Conservation (phyloP, 2,888 invertebrate species). For the Lucinisca nassula region DNA sequence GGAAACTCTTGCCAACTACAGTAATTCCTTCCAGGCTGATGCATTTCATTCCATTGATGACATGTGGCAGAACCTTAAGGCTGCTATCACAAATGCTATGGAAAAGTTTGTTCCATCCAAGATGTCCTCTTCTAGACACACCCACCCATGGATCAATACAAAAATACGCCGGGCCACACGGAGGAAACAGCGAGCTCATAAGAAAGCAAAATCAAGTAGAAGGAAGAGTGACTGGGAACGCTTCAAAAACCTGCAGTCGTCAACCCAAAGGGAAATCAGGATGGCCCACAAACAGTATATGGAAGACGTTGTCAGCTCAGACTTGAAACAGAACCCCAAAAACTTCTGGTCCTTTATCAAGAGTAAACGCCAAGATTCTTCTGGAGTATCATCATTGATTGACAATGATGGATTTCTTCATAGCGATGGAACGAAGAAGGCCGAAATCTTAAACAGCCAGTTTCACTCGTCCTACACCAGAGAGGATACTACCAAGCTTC, state of each 20-base stretch:
- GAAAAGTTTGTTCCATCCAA: no score
- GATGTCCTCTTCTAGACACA: no score
- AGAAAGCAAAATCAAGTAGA: neutral
- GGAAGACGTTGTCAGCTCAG: neutral
- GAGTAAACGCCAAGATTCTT: constrained; percentile 8
- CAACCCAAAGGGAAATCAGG: neutral
- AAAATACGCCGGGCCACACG: neutral
- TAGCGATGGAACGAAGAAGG: constrained; percentile 3
- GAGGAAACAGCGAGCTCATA: neutral
- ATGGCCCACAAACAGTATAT: neutral
- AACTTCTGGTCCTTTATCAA: constrained; percentile 35
- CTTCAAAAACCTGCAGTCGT: neutral
- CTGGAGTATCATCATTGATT: neutral
- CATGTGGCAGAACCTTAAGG: no score
- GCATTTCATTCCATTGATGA: no score
- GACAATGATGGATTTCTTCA: constrained; percentile 16
- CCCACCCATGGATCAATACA: no score
- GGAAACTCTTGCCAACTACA: no score
- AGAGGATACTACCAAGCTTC: neutral
- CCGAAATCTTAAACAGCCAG: constrained; percentile 27
- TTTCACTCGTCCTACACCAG: constrained; percentile 23
- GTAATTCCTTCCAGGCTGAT: no score
- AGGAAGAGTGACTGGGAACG: neutral
- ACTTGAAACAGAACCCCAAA: neutral
- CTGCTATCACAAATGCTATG: no score